Base-by-base conservation (phyloP, 23 tunicate species). In the Halocynthia aurantium region DNA sequence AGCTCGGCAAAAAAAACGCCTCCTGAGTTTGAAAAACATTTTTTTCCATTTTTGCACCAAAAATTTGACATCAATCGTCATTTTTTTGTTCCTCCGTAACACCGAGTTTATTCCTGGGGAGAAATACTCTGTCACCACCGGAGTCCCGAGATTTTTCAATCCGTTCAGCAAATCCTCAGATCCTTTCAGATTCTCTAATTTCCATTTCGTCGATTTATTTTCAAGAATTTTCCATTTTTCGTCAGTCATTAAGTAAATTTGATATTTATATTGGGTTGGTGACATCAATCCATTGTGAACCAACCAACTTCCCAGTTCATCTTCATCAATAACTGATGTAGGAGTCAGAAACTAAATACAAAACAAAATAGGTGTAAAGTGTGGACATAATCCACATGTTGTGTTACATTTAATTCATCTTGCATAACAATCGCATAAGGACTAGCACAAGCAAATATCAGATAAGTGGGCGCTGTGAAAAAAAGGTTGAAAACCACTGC, bases 21-120 rank as follows among this genome's bases (percentile, higher is more conserved):
- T 70, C 55, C 51, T 70, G 55, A 9, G 44, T 17, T 70, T 70
- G 6, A 70, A 70, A 54, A 9, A 70, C 10, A 8, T 9, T 70
- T 10, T 70, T 49, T 64, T 62, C 78, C 78, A 74, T 54, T 54
- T 74, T 13, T 74, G 50, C 22, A 54, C 64, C 13, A 74, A 0
- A 53, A 8, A 7, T 74, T 21, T 55, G 22, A 74, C 22, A 64
- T 74, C 62, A 7, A 74, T 56, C 5, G 63, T 54, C 22, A 5
- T 53, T 74, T 53, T 51, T 8, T 70, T 49, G n/a, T 19, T 9
- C 17, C 5, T 70, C 54, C 75, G 44, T 22, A 31, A 31, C 1
- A 31, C 44, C 44, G 44, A 31, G 44, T 49, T 10, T 10, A 70
- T 50, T 31, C 4, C 51, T 11, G 53, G n/a, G 6, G 53, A 9